Base-by-base conservation (phyloP, 2,113 vertebrate genomes). In the Engraulis encrasicolus region DNA sequence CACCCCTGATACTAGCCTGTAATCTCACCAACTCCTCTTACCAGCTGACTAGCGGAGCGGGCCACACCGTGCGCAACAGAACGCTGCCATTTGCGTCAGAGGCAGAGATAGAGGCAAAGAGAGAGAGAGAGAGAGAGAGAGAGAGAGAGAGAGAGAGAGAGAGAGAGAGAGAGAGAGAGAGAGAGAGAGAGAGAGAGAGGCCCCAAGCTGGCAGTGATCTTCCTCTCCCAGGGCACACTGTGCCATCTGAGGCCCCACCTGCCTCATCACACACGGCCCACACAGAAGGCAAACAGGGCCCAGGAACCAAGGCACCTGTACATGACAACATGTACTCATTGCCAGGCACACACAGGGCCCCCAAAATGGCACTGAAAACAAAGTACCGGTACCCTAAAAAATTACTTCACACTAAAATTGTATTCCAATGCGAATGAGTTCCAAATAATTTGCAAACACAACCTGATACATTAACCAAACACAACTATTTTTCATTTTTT, bases 181-280 rank as follows among this genome's bases (percentile, higher is more conserved):
- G 58, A 31, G 54, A 5, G 19, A 58, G 58, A 17, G 50, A 15
- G 50, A 11, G 58, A 31, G 58, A 7, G 58, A 15, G 27, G 27
- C 27, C 66, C 40, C 40, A 45, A 74, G 27, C 9, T 74, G 66
- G 27, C 66, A 15, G 14, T 15, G 17, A 4, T 15, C 2, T 14
- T 74, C 66, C 27, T 74, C 0, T 34, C 66, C 66, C 66, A 74
- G 27, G 66, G 31, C 27, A 31, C 66, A 15, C 27, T 74, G 27
- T 36, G 66, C 66, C 66, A 74, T 74, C 66, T 17, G 31, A 74
- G 31, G 66, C 6, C 66, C 66, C 66, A 74, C 66, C 27, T 74
- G 66, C 23, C 40, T n/a, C 40, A 45, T 0, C 66, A 74, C 27
- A 15, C 12, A 31, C 27, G 3, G 66, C 14, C 66, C 34, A 31